Evolutionary conservation across 2,888 invertebrate species (phyloP).

Genomic region (Polydrusus cervinus): DNA sequence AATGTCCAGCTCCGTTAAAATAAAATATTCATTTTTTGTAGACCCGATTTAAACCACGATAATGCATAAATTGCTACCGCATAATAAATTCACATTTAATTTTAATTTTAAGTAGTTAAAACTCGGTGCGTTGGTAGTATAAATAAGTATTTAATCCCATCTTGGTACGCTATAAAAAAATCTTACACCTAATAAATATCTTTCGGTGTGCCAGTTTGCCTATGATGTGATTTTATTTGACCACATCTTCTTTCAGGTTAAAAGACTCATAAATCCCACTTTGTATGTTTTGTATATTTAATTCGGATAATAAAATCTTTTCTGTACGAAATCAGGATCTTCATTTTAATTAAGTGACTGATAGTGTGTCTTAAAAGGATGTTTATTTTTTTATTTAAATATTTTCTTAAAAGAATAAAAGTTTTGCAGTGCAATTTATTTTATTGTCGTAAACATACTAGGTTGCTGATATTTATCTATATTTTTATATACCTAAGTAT

Average conservation of each 20-base stretch:
- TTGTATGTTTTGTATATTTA: constrained; percentile 22
- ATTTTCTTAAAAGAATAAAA: neutral
- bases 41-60: too few species aligned
- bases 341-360: neutral
- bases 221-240: constrained; percentile 20
- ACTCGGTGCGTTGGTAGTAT: constrained; percentile 18
- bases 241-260: constrained; percentile 16
- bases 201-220: constrained; percentile 4
- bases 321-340: neutral
- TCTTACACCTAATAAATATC: constrained; percentile 25
- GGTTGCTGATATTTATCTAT: too few species aligned
- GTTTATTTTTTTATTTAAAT: constrained; percentile 4
- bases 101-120: constrained; percentile 5
- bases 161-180: constrained; percentile 1
- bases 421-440: neutral
- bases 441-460: neutral
- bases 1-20: too few species aligned
- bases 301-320: constrained; percentile 30
- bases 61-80: too few species aligned
- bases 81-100: neutral
- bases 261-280: constrained; percentile 27
- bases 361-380: neutral
- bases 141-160: constrained; percentile 9
- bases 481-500: too few species aligned
- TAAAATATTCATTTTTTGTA: too few species aligned